These are phyloP conservation scores for Jaculus jaculus DNA, from an alignment of 2,113 vertebrate species.

Conservation along the genomic window DNA sequence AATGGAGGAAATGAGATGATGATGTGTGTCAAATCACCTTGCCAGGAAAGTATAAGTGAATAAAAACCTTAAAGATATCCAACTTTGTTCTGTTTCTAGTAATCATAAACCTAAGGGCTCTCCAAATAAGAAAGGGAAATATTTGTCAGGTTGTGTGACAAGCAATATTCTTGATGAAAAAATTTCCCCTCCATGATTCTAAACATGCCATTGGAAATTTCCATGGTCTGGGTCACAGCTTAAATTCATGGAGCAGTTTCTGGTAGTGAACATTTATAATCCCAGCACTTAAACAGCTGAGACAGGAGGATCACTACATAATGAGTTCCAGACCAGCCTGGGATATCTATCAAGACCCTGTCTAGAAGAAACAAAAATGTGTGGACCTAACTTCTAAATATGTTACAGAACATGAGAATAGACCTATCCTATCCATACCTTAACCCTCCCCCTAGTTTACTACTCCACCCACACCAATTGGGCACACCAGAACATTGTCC, in stretches of 20 bases:
- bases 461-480: not conserved
- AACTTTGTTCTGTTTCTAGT: not conserved
- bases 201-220: not conserved
- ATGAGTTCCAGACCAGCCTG: not conserved
- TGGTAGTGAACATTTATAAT: not conserved
- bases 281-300: not conserved
- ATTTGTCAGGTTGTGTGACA: not conserved
- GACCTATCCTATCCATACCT: not conserved
- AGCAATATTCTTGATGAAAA: not conserved
- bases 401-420: not conserved
- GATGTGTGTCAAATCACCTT: not conserved
- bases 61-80: slow-evolving; percentile 12
- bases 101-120: slow-evolving; percentile 6
- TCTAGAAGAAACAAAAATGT: not conserved
- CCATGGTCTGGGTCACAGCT: not conserved
- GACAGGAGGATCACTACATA: not conserved
- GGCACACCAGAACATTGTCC: not conserved
- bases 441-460: not conserved
- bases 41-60: not conserved
- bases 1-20: not conserved
- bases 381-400: not conserved
- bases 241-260: not conserved
- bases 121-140: slow-evolving; percentile 9
- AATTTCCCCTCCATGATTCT: not conserved
- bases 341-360: not conserved